phyloP scores from a whole-genome alignment of 1,140 invertebrate species.

The Scaptodrosophila lebanonensis region DNA sequence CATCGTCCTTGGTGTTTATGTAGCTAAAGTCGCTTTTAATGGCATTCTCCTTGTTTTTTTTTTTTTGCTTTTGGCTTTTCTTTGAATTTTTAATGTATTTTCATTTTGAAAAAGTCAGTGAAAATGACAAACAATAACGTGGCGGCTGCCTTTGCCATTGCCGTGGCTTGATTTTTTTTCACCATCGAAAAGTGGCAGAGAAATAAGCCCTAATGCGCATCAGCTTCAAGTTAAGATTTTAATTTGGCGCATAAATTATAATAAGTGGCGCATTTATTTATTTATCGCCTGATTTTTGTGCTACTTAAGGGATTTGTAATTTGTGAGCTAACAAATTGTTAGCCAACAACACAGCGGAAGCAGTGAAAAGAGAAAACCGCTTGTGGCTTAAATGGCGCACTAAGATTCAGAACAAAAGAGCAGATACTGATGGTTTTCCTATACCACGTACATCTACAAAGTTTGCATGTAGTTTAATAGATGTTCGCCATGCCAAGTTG shows the following conservation, averaged over 20 bases:
- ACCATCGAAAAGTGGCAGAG: too few relatives aligned
- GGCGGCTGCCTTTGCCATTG: too few relatives aligned
- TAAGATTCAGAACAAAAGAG: too few relatives aligned
- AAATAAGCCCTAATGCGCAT: constrained; percentile 17
- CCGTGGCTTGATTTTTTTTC: too few relatives aligned
- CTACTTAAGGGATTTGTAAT: constrained; percentile 49
- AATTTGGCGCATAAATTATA: constrained; percentile 53
- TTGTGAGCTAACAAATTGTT: constrained; percentile 13
- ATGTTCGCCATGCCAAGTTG: too few relatives aligned
- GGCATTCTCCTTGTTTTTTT: constrained; percentile 13
- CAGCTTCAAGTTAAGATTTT: constrained; percentile 40
- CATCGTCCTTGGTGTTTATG: constrained; percentile 7
- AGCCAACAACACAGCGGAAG: background rate
- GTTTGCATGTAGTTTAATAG: too few relatives aligned
- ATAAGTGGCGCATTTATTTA: constrained; percentile 39
- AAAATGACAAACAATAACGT: too few relatives aligned
- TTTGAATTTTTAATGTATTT: constrained; percentile 9
- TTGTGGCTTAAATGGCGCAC: too few relatives aligned
- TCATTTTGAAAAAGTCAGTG: constrained; percentile 1
- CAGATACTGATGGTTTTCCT: too few relatives aligned
- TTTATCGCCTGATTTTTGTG: constrained; percentile 36
- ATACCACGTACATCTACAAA: too few relatives aligned
- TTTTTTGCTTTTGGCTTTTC: constrained; percentile 1
- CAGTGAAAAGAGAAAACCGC: too few relatives aligned
- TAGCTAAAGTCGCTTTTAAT: constrained; percentile 31